Evolutionary conservation across 2,888 invertebrate genomes (phyloP).

Genomic region (Candidula unifasciata): DNA sequence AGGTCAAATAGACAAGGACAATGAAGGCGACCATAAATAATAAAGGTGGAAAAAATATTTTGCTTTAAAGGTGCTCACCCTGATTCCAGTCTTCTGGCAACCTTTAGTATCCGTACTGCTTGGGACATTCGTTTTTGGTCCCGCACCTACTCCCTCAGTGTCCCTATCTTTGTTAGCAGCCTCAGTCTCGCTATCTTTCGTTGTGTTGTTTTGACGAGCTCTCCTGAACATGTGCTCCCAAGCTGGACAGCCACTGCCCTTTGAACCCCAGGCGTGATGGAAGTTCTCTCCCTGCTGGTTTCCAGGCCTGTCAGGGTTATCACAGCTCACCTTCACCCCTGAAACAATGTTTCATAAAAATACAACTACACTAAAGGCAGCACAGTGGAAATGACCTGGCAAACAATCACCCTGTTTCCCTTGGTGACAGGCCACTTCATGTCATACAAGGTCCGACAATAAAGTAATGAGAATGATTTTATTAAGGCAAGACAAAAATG

Average conservation of each 20-base stretch:
- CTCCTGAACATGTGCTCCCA: slow-evolving; percentile 25
- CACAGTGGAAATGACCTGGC: too few species aligned
- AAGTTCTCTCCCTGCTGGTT: background rate
- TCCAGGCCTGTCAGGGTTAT: slow-evolving; percentile 46
- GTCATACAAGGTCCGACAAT: too few species aligned
- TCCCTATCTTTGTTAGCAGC: slow-evolving; percentile 29
- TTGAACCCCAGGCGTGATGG: slow-evolving; percentile 11
- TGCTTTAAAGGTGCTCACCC: background rate
- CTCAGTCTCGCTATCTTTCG: slow-evolving; percentile 45
- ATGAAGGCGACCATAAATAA: too few species aligned
- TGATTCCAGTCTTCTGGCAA: background rate
- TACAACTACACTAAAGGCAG: too few species aligned
- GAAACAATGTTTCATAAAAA: background rate
- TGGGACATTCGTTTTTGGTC: background rate
- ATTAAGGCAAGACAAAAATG: too few species aligned
- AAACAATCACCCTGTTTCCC: too few species aligned
- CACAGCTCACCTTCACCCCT: slow-evolving; percentile 55
- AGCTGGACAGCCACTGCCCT: background rate
- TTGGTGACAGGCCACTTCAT: too few species aligned
- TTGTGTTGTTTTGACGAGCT: background rate
- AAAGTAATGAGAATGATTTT: too few species aligned
- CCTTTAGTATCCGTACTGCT: background rate
- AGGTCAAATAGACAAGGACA: background rate
- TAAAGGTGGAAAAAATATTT: background rate
- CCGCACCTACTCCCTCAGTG: background rate